These are phyloP conservation scores for Drosophila paramelanica DNA, from an alignment of 2,888 invertebrate species.

Conservation along the genomic window DNA sequence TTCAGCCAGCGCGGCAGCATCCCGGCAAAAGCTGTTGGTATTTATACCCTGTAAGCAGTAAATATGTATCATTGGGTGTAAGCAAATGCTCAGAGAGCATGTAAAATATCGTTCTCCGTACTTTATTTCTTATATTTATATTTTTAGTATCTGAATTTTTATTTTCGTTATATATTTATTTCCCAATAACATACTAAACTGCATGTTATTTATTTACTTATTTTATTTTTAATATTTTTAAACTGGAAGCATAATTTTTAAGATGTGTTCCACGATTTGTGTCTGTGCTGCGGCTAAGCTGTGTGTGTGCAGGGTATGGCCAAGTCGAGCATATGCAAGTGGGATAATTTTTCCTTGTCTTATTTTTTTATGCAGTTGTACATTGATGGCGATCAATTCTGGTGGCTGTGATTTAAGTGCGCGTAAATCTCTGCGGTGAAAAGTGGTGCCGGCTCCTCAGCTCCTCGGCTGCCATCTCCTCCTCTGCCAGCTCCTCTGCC, in stretches of 20 bases:
- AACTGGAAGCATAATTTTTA: no score
- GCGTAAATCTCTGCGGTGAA: conserved; percentile 78
- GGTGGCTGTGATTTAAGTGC: conserved; percentile 76
- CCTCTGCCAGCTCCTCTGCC: neutral
- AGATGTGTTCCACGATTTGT: no score
- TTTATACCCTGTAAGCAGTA: conserved; percentile 19
- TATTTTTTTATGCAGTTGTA: conserved; percentile 29
- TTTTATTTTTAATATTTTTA: neutral
- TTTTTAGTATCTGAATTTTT: no score
- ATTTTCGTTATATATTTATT: no score
- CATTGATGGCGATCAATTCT: conserved; percentile 76
- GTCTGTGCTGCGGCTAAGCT: no score
- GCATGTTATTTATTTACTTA: no score
- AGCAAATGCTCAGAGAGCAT: no score
- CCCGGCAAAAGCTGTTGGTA: conserved; percentile 18
- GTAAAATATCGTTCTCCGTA: no score
- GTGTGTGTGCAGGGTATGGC: conserved; percentile 5
- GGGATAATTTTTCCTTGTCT: conserved; percentile 5
- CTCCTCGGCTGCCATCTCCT: neutral
- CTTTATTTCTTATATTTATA: neutral
- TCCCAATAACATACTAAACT: no score
- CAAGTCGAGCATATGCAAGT: neutral
- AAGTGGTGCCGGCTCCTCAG: conserved; percentile 52
- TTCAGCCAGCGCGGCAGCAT: conserved; percentile 5
- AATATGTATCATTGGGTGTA: neutral